Percentiles rank a stretch among this genome's conserved stretches.
These are phyloP conservation scores for Dendrocincla tyrannina DNA, from an alignment of 2,797 vertebrate species.

Conservation along the genomic window DNA sequence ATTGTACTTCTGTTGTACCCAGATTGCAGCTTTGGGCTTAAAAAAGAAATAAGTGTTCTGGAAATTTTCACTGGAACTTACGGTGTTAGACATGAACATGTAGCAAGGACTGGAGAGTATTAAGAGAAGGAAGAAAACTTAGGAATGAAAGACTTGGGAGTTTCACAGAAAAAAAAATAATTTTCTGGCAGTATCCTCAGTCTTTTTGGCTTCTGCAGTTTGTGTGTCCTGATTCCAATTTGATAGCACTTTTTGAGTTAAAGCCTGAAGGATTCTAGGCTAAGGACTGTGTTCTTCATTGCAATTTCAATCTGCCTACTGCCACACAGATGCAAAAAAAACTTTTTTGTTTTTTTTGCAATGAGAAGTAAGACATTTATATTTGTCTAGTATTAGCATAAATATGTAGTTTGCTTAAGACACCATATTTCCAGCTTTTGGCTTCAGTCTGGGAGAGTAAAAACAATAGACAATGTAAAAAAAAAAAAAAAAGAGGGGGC, in stretches of 20 bases:
- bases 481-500: no score
- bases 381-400: neutral
- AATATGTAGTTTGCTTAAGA: neutral
- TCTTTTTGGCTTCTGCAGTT: neutral
- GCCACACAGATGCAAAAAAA: neutral
- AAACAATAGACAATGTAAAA: neutral
- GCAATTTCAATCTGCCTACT: neutral
- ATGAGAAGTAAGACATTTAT: neutral
- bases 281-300: neutral
- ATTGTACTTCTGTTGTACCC: neutral
- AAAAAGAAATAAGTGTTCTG: neutral
- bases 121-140: neutral
- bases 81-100: neutral
- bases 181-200: neutral
- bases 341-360: neutral
- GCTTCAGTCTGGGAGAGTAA: neutral
- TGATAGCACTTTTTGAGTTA: neutral
- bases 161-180: neutral
- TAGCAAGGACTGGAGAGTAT: neutral
- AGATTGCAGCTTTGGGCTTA: neutral
- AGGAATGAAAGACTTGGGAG: neutral
- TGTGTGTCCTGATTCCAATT: neutral
- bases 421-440: neutral
- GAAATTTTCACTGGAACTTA: neutral
- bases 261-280: neutral